Evolutionary conservation across 2,888 invertebrate genomes (phyloP).

Genomic region (Eupithecia subumbrata): DNA sequence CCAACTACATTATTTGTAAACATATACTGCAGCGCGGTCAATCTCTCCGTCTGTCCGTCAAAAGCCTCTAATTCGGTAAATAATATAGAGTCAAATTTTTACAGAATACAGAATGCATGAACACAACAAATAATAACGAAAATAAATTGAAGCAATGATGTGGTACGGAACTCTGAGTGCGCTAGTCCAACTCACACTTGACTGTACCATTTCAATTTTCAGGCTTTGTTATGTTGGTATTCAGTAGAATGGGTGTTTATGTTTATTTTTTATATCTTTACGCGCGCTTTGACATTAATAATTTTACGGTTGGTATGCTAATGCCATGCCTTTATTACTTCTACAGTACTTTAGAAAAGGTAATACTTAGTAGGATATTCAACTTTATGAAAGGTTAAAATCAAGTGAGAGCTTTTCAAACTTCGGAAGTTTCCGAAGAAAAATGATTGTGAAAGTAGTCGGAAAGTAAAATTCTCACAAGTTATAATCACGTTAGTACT

Average conservation of each 20-base stretch:
- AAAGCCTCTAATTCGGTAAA: background rate
- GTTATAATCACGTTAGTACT: background rate
- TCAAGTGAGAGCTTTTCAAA: background rate
- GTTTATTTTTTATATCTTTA: background rate
- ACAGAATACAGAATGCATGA: background rate
- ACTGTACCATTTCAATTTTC: background rate
- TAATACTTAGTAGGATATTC: background rate
- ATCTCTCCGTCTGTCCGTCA: background rate
- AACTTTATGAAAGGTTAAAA: background rate
- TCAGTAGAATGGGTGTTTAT: background rate
- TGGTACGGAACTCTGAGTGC: background rate
- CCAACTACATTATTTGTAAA: background rate
- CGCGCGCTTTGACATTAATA: conserved; percentile 1
- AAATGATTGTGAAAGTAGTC: background rate
- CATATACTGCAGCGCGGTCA: background rate
- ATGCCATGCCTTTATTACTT: background rate
- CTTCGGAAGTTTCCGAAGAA: background rate
- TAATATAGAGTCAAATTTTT: background rate
- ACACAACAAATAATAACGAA: background rate
- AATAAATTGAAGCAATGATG: background rate
- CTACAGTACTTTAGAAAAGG: background rate
- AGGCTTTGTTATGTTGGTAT: background rate
- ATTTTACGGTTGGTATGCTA: background rate
- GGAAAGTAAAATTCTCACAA: background rate
- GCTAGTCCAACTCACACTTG: background rate